Percentiles rank a stretch among this genome's conserved stretches.
These are phyloP conservation scores for Antheraea mylitta DNA, from an alignment of 1,140 invertebrate species.

Conservation along the genomic window DNA sequence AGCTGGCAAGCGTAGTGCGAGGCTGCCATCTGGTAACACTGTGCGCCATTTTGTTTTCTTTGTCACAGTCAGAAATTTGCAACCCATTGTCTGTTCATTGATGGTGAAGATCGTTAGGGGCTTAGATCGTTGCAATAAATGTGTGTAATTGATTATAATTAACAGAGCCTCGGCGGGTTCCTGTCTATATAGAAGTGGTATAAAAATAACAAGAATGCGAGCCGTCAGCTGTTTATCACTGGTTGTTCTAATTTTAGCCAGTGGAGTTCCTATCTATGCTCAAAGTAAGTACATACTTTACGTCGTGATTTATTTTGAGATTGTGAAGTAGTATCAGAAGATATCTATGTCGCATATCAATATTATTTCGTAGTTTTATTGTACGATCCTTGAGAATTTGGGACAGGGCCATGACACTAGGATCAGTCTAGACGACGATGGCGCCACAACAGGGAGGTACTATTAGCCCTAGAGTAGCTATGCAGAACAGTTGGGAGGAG, in stretches of 20 bases:
- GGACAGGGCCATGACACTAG: background rate
- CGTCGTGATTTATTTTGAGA: background rate
- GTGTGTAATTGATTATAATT: background rate
- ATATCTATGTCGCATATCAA: background rate
- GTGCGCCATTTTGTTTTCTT: constrained; percentile 7
- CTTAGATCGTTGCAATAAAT: background rate
- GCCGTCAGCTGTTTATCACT: constrained; percentile 14
- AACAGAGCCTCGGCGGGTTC: background rate
- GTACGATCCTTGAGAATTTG: constrained; percentile 2
- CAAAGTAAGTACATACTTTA: constrained; percentile 31
- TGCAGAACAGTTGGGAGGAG: background rate
- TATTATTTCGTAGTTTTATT: background rate
- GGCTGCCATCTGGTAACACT: background rate
- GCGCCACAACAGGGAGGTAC: too few relatives aligned
- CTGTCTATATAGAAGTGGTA: background rate
- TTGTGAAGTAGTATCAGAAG: background rate
- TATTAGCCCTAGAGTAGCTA: background rate
- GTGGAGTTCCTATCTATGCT: constrained; percentile 27
- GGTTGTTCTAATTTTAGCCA: constrained; percentile 38
- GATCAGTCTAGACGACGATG: background rate
- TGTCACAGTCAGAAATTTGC: background rate
- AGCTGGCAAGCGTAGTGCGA: too few relatives aligned
- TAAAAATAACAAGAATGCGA: constrained; percentile 8
- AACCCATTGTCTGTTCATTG: background rate
- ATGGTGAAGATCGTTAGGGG: background rate